Evolutionary conservation across 1,140 invertebrate genomes (phyloP).

Genomic region (Adoxophyes honmai): DNA sequence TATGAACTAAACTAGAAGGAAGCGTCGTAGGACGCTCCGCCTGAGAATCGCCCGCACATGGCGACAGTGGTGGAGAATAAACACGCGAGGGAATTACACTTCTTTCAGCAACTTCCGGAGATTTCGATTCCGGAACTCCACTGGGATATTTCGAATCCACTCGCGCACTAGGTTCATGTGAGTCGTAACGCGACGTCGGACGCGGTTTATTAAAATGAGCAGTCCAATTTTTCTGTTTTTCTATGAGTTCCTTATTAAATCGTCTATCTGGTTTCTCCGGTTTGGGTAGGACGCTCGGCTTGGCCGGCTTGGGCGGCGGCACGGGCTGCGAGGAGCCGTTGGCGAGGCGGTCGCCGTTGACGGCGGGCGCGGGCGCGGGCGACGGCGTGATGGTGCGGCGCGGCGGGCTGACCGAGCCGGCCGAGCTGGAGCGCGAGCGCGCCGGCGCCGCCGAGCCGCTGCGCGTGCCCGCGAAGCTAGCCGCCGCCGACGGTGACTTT

Average conservation of each 20-base stretch:
- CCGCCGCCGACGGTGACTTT: constrained; percentile 70
- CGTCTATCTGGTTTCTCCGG: constrained; percentile 89
- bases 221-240: constrained; percentile 94
- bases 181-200: constrained; percentile 78
- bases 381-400: constrained; percentile 64
- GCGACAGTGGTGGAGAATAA: constrained; percentile 65
- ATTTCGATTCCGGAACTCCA: constrained; percentile 53
- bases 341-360: constrained; percentile 70
- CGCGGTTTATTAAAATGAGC: constrained; percentile 90
- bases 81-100: constrained; percentile 63
- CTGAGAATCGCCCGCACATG: constrained; percentile 56
- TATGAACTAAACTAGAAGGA: constrained; percentile 54
- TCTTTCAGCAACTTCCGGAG: constrained; percentile 55
- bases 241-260: constrained; percentile 91
- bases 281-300: constrained; percentile 78
- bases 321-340: constrained; percentile 55
- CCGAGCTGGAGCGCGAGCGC: constrained; percentile 79
- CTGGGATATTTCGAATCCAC: constrained; percentile 49
- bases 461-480: constrained; percentile 68
- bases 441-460: constrained; percentile 49
- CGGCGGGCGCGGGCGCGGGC: constrained; percentile 55
- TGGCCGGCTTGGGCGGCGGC: constrained; percentile 64
- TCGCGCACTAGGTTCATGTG: constrained; percentile 59
- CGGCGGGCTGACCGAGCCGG: constrained; percentile 79
- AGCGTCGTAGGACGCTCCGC: constrained; percentile 60